Evolutionary conservation across 2,888 invertebrate genomes (phyloP).

Genomic region (Acheta domesticus): DNA sequence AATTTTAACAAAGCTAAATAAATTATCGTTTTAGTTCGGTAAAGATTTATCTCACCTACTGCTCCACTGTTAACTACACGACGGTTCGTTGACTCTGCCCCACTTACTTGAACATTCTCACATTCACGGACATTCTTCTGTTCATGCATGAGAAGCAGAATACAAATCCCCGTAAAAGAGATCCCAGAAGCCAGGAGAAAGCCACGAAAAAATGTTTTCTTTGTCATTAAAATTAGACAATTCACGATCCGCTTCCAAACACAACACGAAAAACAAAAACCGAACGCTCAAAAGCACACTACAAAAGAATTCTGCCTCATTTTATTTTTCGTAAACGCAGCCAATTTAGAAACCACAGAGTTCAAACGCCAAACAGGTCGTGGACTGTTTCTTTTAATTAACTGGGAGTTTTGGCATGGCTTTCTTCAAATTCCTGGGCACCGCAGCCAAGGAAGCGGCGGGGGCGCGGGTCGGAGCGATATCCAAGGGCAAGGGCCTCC

Average conservation of each 20-base stretch:
- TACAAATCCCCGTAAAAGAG: neutral
- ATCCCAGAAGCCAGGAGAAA: neutral
- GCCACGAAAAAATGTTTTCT: neutral
- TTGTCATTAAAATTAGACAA: conserved; percentile 18
- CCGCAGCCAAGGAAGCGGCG: neutral
- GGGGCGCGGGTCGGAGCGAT: neutral
- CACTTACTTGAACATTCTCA: neutral
- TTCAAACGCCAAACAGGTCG: conserved; percentile 18
- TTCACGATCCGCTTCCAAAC: neutral
- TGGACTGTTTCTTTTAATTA: conserved; percentile 18
- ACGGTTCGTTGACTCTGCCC: no score
- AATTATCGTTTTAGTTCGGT: no score
- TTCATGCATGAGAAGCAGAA: neutral
- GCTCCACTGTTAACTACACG: no score
- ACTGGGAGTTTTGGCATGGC: conserved; percentile 18
- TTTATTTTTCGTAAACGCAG: conserved; percentile 5
- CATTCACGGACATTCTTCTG: neutral
- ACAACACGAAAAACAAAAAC: neutral
- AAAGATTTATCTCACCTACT: no score
- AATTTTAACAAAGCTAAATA: no score
- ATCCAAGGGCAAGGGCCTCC: neutral
- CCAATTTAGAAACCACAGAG: conserved; percentile 1
- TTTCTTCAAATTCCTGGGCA: neutral
- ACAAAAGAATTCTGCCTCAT: conserved; percentile 18
- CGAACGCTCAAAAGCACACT: neutral